phyloP scores from a whole-genome alignment of 2,113 vertebrate genomes.

The Thinocorus orbignyianus region DNA sequence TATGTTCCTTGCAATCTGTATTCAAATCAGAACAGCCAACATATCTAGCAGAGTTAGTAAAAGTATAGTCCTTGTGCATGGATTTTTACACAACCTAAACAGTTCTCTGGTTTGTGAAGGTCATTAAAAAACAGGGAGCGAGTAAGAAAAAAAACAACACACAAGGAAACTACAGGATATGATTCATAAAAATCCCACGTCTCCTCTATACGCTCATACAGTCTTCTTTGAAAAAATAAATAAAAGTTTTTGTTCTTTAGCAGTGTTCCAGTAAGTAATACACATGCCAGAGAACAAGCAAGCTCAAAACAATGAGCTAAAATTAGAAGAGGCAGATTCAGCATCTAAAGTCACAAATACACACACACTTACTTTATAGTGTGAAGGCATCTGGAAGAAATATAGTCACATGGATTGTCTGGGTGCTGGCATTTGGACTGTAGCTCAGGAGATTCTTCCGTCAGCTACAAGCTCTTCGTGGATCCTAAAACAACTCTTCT shows the following conservation, averaged over 20 bases:
- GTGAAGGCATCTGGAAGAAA: constrained; percentile 61
- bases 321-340: constrained; percentile 52
- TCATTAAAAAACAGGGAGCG: constrained; percentile 55
- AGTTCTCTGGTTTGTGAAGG: constrained; percentile 63
- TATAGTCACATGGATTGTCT: constrained; percentile 36
- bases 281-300: constrained; percentile 41
- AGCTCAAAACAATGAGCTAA: constrained; percentile 49
- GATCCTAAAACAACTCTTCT: background rate
- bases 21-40: constrained; percentile 49
- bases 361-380: constrained; percentile 23
- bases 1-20: constrained; percentile 37
- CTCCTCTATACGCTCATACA: constrained; percentile 65
- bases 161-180: constrained; percentile 76
- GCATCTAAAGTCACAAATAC: constrained; percentile 48
- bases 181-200: constrained; percentile 80
- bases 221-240: constrained; percentile 70
- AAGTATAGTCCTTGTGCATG: background rate
- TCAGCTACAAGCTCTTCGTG: background rate
- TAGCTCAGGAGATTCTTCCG: background rate
- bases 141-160: constrained; percentile 61
- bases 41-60: constrained; percentile 52
- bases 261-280: constrained; percentile 59
- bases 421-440: background rate
- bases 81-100: constrained; percentile 60
- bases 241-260: constrained; percentile 69